phyloP scores from a whole-genome alignment of 2,888 invertebrate genomes.

The Zhuqinia jingwanae region DNA sequence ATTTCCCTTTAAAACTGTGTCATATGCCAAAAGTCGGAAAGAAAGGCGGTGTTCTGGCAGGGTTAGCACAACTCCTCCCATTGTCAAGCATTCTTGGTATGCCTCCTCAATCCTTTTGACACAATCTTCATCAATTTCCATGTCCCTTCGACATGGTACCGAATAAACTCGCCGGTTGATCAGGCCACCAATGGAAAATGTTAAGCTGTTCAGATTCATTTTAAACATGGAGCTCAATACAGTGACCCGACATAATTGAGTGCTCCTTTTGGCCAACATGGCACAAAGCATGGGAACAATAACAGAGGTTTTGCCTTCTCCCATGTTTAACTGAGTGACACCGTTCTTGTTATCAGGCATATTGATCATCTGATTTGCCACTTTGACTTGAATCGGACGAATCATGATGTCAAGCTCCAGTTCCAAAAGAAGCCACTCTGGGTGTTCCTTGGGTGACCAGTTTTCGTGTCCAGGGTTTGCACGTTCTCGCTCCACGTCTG shows the following conservation, averaged over 20 bases:
- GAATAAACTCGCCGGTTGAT: conserved; percentile 63
- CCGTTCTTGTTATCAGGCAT: conserved; percentile 52
- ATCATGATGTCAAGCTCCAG: conserved; percentile 71
- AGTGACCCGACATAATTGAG: conserved; percentile 70
- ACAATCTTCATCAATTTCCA: conserved; percentile 5
- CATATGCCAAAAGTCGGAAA: conserved; percentile 47
- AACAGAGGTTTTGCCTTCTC: conserved; percentile 76
- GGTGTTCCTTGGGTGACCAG: conserved; percentile 61
- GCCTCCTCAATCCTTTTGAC: not conserved
- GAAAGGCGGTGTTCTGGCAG: conserved; percentile 66
- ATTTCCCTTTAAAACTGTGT: conserved; percentile 14
- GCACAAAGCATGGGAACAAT: conserved; percentile 65
- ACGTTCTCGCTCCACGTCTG: conserved; percentile 30
- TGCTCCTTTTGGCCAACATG: not conserved
- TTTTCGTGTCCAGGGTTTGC: conserved; percentile 42
- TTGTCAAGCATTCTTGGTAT: conserved; percentile 54
- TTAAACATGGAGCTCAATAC: conserved; percentile 72
- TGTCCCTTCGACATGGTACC: conserved; percentile 73
- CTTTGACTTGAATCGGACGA: conserved; percentile 63
- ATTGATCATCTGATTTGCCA: conserved; percentile 66
- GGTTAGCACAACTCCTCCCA: conserved; percentile 58
- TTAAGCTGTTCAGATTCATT: conserved; percentile 63
- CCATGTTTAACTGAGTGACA: conserved; percentile 75
- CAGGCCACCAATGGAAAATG: conserved; percentile 68
- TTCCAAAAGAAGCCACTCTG: conserved; percentile 72